Evolutionary conservation across 2,797 vertebrate species (phyloP).

Genomic region (Myotis planiceps): DNA sequence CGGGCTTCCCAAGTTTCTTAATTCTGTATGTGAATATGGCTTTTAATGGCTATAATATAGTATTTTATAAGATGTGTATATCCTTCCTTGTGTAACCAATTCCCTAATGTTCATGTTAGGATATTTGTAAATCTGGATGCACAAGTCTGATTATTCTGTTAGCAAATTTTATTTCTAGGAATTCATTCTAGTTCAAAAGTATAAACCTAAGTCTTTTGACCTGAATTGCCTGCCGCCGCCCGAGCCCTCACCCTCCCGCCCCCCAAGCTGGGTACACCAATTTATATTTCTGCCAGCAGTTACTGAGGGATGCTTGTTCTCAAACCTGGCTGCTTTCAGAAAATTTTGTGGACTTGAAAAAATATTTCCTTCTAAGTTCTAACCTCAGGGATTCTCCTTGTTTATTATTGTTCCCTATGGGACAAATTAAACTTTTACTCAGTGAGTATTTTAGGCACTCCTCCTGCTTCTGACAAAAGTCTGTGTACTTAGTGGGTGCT

Average conservation of each 20-base stretch:
- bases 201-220: conserved; percentile 37
- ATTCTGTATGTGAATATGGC: not conserved
- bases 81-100: not conserved
- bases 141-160: not conserved
- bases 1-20: not conserved
- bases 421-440: conserved; percentile 33
- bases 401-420: conserved; percentile 30
- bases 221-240: not conserved
- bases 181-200: conserved; percentile 48
- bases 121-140: conserved; percentile 24
- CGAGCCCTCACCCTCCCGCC: too few relatives aligned
- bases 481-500: not conserved
- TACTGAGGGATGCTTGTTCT: not conserved
- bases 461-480: not conserved
- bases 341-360: conserved; percentile 32
- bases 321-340: conserved; percentile 40
- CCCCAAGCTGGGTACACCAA: not conserved
- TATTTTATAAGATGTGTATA: not conserved
- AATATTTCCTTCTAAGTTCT: not conserved
- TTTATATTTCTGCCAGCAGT: conserved; percentile 34
- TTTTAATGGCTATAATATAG: not conserved
- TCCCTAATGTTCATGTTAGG: not conserved
- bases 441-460: not conserved
- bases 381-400: not conserved
- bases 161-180: conserved; percentile 42